These are phyloP conservation scores for Melipona beecheii DNA, from an alignment of 2,888 invertebrate genomes.

Conservation along the genomic window DNA sequence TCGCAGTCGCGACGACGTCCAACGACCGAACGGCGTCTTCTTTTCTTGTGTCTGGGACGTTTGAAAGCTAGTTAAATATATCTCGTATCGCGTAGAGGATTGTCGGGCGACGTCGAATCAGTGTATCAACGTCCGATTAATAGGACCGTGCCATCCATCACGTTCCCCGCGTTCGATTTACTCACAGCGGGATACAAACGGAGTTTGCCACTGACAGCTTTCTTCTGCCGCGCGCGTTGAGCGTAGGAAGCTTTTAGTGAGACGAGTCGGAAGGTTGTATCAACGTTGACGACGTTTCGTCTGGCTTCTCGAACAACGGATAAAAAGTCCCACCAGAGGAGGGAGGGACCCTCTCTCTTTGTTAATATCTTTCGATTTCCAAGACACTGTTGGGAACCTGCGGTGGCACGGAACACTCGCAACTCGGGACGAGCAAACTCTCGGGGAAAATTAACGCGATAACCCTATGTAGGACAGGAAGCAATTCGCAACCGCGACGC, in stretches of 20 bases:
- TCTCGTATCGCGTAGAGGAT: background rate
- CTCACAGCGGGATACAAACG: slow-evolving; percentile 13
- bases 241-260: background rate
- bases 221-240: background rate
- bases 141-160: slow-evolving; percentile 37
- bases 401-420: background rate
- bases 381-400: background rate
- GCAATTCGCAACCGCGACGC: slow-evolving; percentile 15
- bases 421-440: background rate
- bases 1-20: slow-evolving; percentile 22
- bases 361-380: background rate
- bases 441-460: background rate
- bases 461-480: background rate
- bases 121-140: slow-evolving; percentile 40
- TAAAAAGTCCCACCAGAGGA: background rate
- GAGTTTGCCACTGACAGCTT: slow-evolving; percentile 33
- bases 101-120: background rate
- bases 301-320: background rate
- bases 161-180: slow-evolving; percentile 11
- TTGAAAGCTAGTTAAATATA: slow-evolving; percentile 3
- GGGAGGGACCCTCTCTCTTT: background rate
- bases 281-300: background rate
- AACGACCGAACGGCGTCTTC: background rate
- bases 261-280: background rate
- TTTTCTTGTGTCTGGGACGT: background rate